These are phyloP conservation scores for Glaucomys volans DNA, from an alignment of 2,113 vertebrate species.

Conservation along the genomic window DNA sequence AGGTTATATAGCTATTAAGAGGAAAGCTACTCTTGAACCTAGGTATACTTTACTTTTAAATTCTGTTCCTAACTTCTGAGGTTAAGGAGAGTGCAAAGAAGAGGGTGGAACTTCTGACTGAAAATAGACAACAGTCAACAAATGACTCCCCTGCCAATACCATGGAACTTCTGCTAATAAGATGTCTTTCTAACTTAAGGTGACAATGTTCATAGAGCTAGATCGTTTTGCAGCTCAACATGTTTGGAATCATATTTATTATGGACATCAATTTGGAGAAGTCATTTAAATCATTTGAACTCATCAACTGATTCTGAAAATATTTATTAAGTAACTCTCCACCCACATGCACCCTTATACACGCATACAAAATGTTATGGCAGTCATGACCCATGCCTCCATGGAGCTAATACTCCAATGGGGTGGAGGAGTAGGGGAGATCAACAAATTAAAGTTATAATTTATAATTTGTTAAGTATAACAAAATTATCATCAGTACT, in stretches of 20 bases:
- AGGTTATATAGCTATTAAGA: background rate
- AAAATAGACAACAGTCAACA: background rate
- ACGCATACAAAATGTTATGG: background rate
- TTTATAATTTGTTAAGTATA: background rate
- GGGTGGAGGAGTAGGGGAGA: rapidly evolving
- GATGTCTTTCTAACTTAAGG: background rate
- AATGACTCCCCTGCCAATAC: background rate
- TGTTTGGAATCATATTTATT: background rate
- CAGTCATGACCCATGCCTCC: background rate
- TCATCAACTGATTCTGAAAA: background rate
- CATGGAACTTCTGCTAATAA: background rate
- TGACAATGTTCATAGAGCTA: background rate
- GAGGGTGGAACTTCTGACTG: background rate
- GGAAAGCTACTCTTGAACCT: rapidly evolving
- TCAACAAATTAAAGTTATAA: background rate
- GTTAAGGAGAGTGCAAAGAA: background rate
- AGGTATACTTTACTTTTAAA: background rate
- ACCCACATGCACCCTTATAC: background rate
- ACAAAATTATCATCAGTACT: background rate
- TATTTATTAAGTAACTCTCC: background rate
- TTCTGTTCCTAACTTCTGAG: background rate
- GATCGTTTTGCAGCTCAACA: background rate
- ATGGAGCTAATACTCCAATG: background rate
- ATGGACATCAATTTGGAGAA: background rate
- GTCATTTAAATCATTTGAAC: background rate